Percentiles rank a stretch among this genome's conserved stretches.
phyloP scores from a whole-genome alignment of 2,113 vertebrate genomes.

The Clarias gariepinus region DNA sequence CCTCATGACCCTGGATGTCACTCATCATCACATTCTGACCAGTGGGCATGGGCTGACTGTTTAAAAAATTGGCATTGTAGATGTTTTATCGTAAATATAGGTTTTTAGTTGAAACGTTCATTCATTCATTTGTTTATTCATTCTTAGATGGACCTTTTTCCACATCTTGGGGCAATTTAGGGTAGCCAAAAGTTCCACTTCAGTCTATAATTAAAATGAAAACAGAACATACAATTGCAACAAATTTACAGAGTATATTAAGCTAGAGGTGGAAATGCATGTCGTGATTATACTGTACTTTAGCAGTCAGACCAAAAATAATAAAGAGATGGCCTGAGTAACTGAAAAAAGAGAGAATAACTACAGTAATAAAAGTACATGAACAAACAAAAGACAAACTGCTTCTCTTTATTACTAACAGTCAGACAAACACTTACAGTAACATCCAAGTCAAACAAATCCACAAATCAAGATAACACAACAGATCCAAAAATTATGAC shows the following conservation, averaged over 20 bases:
- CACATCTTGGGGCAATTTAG: not conserved
- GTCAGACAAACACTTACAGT: too few species aligned
- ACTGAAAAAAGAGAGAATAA: not conserved
- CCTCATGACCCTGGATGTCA: slow-evolving; percentile 16
- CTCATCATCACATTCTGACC: not conserved
- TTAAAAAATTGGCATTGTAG: not conserved
- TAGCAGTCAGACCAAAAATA: not conserved
- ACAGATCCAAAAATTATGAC: too few species aligned
- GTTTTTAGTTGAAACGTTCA: not conserved
- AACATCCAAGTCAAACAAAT: too few species aligned
- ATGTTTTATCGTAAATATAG: not conserved
- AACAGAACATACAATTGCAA: not conserved
- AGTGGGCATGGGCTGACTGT: not conserved
- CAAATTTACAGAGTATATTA: not conserved
- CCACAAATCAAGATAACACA: too few species aligned
- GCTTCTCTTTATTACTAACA: too few species aligned
- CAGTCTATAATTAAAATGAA: not conserved
- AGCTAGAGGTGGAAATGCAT: too few species aligned
- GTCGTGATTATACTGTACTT: too few species aligned
- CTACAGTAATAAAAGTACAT: not conserved
- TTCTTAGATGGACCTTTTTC: not conserved
- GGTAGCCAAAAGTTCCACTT: not conserved
- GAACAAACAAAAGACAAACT: not conserved
- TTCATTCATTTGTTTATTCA: not conserved
- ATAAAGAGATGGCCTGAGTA: not conserved